Evolutionary conservation across 2,797 vertebrate species (phyloP).

Genomic region (Rhyacichthys aspro): DNA sequence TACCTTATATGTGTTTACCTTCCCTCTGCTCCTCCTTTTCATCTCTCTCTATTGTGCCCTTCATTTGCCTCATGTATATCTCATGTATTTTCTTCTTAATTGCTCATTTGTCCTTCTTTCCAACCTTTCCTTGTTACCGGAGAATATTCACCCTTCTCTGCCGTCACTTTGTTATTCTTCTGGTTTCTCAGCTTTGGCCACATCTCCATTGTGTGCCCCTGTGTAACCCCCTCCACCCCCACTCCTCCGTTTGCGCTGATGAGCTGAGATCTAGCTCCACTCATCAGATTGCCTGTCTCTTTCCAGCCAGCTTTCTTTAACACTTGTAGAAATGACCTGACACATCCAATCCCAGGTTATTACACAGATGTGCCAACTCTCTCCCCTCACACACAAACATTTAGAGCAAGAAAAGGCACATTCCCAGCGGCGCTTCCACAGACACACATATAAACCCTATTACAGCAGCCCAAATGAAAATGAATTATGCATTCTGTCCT

Average conservation of each 20-base stretch:
- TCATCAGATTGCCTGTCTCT: constrained; percentile 76
- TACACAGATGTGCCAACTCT: constrained; percentile 77
- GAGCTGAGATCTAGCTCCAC: constrained; percentile 52
- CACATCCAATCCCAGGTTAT: constrained; percentile 84
- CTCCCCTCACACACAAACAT: constrained; percentile 26
- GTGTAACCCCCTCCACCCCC: constrained; percentile 8
- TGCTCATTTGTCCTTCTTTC: neutral
- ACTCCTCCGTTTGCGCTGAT: constrained; percentile 25
- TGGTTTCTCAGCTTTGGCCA: neutral
- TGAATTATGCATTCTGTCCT: constrained; percentile 80
- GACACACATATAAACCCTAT: constrained; percentile 56
- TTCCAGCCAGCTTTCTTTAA: constrained; percentile 75
- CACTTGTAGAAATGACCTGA: constrained; percentile 86
- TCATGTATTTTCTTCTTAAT: neutral
- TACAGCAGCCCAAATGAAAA: constrained; percentile 80
- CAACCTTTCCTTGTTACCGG: constrained; percentile 8
- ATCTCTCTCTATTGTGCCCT: neutral
- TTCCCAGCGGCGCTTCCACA: constrained; percentile 35
- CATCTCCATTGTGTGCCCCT: constrained; percentile 5
- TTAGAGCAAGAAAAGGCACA: constrained; percentile 35
- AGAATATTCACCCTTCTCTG: constrained; percentile 2
- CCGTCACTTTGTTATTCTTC: constrained; percentile 11
- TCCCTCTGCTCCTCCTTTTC: neutral
- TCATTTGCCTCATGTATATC: neutral
- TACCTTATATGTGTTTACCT: neutral